Conservation (phyloP, 2,888 invertebrate species). For the Leucania comma region DNA sequence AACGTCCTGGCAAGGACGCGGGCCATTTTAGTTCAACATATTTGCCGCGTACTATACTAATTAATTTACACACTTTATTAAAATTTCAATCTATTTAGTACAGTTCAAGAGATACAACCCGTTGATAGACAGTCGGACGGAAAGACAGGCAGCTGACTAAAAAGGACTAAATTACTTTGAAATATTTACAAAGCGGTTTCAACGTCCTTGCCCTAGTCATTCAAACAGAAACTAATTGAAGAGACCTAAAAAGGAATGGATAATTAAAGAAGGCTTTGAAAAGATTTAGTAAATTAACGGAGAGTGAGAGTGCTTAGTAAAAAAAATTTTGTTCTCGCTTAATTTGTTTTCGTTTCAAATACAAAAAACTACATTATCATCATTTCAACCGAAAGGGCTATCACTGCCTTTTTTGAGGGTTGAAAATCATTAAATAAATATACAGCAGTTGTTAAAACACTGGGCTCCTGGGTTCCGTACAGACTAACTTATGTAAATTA, state of each 20-base stretch:
- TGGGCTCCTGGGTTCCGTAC: no score
- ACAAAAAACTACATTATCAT: no score
- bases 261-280: conserved; percentile 18
- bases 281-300: conserved; percentile 7
- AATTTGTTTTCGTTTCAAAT: background rate
- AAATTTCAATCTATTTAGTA: no score
- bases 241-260: conserved; percentile 19
- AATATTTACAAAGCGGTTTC: conserved; percentile 51
- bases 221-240: conserved; percentile 55
- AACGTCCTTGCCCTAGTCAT: conserved; percentile 22
- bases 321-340: background rate
- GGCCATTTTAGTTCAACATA: no score
- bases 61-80: no score
- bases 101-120: background rate
- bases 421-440: no score
- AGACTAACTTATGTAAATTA: no score
- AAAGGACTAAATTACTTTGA: conserved; percentile 28
- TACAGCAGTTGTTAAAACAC: no score
- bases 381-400: no score
- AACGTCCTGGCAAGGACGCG: no score
- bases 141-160: background rate
- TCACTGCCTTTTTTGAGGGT: no score
- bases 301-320: background rate
- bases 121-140: background rate
- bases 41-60: no score